Conservation (phyloP, 2,888 invertebrate species). For the Oscheius myriophilus region DNA sequence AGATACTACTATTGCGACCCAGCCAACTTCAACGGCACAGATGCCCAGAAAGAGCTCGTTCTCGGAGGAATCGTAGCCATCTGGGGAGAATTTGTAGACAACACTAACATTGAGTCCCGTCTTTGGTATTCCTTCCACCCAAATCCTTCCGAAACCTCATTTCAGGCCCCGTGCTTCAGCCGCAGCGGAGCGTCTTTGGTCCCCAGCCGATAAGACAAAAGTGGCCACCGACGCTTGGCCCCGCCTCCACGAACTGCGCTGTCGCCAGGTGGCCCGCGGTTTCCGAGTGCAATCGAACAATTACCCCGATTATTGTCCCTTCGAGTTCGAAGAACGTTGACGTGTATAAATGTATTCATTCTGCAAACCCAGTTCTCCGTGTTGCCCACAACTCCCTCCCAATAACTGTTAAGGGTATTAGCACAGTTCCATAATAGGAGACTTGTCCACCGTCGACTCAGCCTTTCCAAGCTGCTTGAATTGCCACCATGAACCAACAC, state of each 20-base stretch:
- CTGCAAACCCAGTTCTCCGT: too few species aligned
- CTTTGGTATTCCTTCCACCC: too few species aligned
- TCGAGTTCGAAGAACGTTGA: conserved; percentile 48
- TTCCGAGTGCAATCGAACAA: conserved; percentile 65
- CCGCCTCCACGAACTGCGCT: conserved; percentile 81
- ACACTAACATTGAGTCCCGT: conserved; percentile 76
- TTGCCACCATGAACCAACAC: too few species aligned
- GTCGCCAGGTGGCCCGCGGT: conserved; percentile 80
- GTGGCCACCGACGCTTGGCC: conserved; percentile 74
- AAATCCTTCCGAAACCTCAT: background rate
- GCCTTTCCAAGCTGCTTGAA: too few species aligned
- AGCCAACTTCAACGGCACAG: conserved; percentile 72
- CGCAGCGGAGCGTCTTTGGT: conserved; percentile 87
- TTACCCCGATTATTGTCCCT: conserved; percentile 57
- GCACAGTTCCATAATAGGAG: too few species aligned
- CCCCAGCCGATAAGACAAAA: conserved; percentile 72
- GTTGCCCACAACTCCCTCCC: too few species aligned
- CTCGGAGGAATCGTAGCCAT: conserved; percentile 91
- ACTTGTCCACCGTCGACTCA: too few species aligned
- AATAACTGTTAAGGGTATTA: too few species aligned
- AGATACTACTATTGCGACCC: conserved; percentile 73
- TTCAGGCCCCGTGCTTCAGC: conserved; percentile 83
- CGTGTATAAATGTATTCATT: too few species aligned
- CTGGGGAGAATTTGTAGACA: conserved; percentile 88
- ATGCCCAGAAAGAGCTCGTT: conserved; percentile 77